A percentile compares a stretch with the other conserved stretches of the same genome.
Conservation (phyloP, 2,888 invertebrate genomes). For the Sepioteuthis lessoniana region DNA sequence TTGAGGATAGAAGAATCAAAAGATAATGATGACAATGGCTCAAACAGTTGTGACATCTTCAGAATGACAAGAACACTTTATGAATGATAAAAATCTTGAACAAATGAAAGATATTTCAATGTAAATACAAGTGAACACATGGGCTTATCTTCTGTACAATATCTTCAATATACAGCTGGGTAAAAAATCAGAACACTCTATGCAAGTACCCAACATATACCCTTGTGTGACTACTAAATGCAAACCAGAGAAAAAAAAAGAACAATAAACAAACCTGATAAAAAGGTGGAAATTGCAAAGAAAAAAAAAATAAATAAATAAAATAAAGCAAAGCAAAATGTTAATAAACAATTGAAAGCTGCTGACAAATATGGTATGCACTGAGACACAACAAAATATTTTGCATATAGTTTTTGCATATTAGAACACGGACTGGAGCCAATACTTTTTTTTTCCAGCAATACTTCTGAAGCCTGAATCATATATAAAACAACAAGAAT, state of each 20-base stretch:
- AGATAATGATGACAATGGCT: not conserved
- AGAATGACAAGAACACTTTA: not conserved
- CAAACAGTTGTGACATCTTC: not conserved
- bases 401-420: not conserved
- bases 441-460: not conserved
- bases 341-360: not conserved
- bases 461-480: not conserved
- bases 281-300: not conserved
- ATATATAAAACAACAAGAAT: not conserved
- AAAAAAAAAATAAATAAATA: not conserved
- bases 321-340: not conserved
- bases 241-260: not conserved
- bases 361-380: not conserved
- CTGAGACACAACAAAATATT: slow-evolving; percentile 3
- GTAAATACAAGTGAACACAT: not conserved
- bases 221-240: not conserved
- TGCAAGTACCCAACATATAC: not conserved
- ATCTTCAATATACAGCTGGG: not conserved
- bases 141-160: not conserved
- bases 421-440: not conserved
- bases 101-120: not conserved
- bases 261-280: not conserved
- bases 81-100: not conserved
- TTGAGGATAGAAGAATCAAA: not conserved
- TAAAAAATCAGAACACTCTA: not conserved